phyloP scores from a whole-genome alignment of 2,888 invertebrate genomes.

The Tipula vernalis region DNA sequence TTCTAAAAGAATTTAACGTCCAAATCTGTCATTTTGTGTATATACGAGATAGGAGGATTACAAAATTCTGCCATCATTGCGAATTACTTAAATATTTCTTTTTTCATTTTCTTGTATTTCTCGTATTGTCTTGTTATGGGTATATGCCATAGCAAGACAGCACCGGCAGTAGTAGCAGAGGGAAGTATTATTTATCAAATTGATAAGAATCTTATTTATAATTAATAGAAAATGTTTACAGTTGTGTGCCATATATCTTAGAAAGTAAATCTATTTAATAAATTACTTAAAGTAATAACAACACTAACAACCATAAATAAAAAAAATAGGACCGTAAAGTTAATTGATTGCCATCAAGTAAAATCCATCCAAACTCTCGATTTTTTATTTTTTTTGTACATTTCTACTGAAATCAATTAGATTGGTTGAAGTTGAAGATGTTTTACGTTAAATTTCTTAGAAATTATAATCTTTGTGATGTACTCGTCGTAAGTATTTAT shows the following conservation, averaged over 20 bases:
- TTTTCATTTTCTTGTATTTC: not conserved
- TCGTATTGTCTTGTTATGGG: not conserved
- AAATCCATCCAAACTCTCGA: not conserved
- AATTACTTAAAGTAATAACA: not conserved
- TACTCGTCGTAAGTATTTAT: not conserved
- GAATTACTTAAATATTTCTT: not conserved
- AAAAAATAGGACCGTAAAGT: not conserved
- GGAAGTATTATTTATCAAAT: not conserved
- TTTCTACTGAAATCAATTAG: not conserved
- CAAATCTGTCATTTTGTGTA: not conserved
- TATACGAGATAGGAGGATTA: not conserved
- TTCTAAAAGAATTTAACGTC: not conserved
- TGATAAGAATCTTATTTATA: not conserved
- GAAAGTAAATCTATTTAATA: not conserved
- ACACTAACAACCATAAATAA: not conserved
- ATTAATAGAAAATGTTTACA: not conserved
- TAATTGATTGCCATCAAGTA: not conserved
- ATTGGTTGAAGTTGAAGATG: not conserved
- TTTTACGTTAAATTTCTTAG: not conserved
- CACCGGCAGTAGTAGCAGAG: not conserved
- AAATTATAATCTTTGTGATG: not conserved
- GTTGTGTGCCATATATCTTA: not conserved
- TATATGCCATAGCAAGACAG: not conserved
- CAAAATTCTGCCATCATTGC: not conserved
- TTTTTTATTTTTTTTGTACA: not conserved